Percentiles rank a stretch among this genome's conserved stretches.
Evolutionary conservation across 2,797 vertebrate genomes (phyloP).

Genomic region (Merluccius polli): DNA sequence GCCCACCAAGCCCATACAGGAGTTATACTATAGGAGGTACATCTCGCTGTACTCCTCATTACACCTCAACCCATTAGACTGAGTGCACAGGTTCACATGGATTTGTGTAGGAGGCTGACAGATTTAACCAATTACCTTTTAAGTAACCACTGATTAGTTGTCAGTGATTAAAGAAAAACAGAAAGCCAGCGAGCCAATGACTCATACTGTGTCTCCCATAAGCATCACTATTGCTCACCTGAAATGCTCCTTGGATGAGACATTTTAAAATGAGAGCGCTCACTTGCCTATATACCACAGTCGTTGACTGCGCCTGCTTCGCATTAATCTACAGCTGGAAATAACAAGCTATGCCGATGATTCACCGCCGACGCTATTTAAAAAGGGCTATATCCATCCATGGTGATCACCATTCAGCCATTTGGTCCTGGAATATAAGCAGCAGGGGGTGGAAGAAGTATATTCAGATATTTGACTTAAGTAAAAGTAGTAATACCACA

Average conservation of each 20-base stretch:
- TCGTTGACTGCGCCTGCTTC: neutral
- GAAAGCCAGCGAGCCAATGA: neutral
- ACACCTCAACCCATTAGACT: neutral
- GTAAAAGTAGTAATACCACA: too few species aligned
- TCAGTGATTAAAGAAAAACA: constrained; percentile 13
- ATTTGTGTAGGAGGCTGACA: constrained; percentile 23
- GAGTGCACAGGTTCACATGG: neutral
- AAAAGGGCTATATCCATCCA: neutral
- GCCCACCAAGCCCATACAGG: too few species aligned
- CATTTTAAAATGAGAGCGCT: neutral
- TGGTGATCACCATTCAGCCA: neutral
- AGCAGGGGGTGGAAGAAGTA: too few species aligned
- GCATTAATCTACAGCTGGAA: neutral
- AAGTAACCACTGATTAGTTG: constrained; percentile 22
- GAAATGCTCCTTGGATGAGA: neutral
- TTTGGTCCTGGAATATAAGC: neutral
- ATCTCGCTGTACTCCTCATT: neutral
- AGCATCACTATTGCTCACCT: neutral
- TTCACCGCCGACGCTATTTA: neutral
- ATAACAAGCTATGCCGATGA: neutral
- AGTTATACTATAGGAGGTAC: neutral
- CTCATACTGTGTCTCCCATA: neutral
- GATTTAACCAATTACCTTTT: constrained; percentile 31
- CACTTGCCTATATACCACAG: neutral
- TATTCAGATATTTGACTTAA: too few species aligned